Conservation (phyloP, 2,113 vertebrate species). For the Eclectus roratus region DNA sequence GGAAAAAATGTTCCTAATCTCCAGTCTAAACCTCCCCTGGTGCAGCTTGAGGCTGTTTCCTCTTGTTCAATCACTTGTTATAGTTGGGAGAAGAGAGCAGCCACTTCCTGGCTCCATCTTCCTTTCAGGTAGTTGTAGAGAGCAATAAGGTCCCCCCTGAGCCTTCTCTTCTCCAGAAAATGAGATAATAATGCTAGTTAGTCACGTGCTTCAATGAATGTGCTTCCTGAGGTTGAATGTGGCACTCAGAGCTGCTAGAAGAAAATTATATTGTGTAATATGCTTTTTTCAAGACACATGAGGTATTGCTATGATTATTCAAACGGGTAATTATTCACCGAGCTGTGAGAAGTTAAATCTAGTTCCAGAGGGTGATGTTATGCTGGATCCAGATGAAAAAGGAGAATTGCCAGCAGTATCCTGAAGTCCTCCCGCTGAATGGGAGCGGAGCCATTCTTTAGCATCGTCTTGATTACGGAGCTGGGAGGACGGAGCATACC, state of each 20-base stretch:
- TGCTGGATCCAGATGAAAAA: slow-evolving; percentile 92
- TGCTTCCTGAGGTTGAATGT: background rate
- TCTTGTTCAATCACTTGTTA: background rate
- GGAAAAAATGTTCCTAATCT: background rate
- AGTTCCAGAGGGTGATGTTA: slow-evolving; percentile 93
- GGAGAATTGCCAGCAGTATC: slow-evolving; percentile 90
- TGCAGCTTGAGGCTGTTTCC: background rate
- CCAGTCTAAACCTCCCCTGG: background rate
- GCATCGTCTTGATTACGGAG: slow-evolving; percentile 91
- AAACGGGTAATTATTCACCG: slow-evolving; percentile 73
- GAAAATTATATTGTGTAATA: background rate
- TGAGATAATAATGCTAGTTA: background rate
- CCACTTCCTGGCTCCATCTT: background rate
- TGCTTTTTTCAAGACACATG: background rate
- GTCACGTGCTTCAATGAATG: background rate
- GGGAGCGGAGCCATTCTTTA: slow-evolving; percentile 94
- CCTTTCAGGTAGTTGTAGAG: background rate
- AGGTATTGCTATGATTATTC: background rate
- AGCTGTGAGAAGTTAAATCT: slow-evolving; percentile 96
- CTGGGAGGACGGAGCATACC: slow-evolving; percentile 90
- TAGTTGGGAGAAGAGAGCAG: background rate
- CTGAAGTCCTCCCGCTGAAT: slow-evolving; percentile 93
- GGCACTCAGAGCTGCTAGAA: background rate
- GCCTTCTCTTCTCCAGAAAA: background rate
- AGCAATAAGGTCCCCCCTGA: background rate